These are phyloP conservation scores for Cynaeus angustus DNA, from an alignment of 2,888 invertebrate species.

Conservation along the genomic window DNA sequence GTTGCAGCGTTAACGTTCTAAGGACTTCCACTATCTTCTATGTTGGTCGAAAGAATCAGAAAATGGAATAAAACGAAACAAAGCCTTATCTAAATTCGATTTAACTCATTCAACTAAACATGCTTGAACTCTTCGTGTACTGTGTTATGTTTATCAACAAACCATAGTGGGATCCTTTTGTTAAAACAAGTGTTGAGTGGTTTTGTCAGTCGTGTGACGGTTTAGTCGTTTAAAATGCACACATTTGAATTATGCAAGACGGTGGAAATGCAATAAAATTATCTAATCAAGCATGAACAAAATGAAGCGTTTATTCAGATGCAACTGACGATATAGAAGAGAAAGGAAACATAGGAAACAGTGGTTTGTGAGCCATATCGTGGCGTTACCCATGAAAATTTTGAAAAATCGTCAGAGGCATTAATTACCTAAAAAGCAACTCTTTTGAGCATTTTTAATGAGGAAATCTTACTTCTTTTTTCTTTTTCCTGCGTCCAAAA, in stretches of 20 bases:
- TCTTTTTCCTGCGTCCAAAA: conserved; percentile 98
- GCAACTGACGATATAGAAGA: conserved; percentile 66
- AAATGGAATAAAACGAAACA: conserved; percentile 28
- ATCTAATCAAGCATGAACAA: conserved; percentile 61
- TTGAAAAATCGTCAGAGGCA: conserved; percentile 68
- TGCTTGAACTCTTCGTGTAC: conserved; percentile 33
- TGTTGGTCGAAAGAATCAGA: conserved; percentile 51
- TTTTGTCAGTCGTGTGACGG: conserved; percentile 14
- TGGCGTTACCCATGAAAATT: conserved; percentile 47
- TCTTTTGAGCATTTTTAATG: conserved; percentile 69
- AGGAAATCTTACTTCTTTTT: conserved; percentile 96
- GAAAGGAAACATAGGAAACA: conserved; percentile 53
- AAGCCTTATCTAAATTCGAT: conserved; percentile 17
- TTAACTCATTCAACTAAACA: conserved; percentile 44
- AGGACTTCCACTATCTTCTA: conserved; percentile 52
- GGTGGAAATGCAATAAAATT: conserved; percentile 53
- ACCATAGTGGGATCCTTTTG: conserved; percentile 3
- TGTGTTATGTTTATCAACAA: background rate
- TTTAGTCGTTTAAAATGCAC: conserved; percentile 32
- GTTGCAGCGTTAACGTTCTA: conserved; percentile 28
- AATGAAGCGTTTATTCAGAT: conserved; percentile 60
- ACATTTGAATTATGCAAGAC: conserved; percentile 20
- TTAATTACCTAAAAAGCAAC: conserved; percentile 69
- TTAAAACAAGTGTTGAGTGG: conserved; percentile 17
- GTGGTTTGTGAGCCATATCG: conserved; percentile 45